Base-by-base conservation (phyloP, 1,140 invertebrate genomes). In the Cecropterus lyciades region DNA sequence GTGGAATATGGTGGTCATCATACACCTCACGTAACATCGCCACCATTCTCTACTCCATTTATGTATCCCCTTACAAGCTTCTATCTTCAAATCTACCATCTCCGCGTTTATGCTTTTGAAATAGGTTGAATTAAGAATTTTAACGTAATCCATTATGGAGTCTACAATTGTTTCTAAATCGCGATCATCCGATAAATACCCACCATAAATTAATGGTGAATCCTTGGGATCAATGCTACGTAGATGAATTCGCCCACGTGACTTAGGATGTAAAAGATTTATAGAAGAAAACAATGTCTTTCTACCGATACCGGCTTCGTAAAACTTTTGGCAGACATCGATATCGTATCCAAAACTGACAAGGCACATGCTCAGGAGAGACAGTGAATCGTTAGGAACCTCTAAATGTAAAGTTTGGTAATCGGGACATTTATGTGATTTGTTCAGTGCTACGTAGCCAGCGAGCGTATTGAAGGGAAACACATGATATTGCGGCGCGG, bases 381-480 rank as follows among this genome's bases (percentile, higher is more conserved):
- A 37, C 5, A 55, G n/a, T 4, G 27, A 49, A 0, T 59, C 52
- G 5, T 65, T 69, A n/a, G 53, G 59, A n/a, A 60, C 13, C 4
- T 45, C 13, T 14, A 65, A 62, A 24, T 43, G 63, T 7, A 72
- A 16, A 0, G 67, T 60, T 37, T 77, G 68, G 37, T 75, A 75
- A 14, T 77, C 74, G 16, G 70, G 70, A 17, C 69, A 56, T 6
- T 13, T n/a, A 51, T 73, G 43, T 11, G 65, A 66, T 59, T 72
- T 63, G 16, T 73, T 70, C 0, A 96, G 94, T 0, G 95, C 94
- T 77, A 97, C 95, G 16, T 97, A 80, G 0, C 96, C 96, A 1
- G 96, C 93, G 66, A 95, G 95, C 0, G 95, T 94, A 0, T 96
- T 96, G 8, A 96, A 75, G 0, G 96, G 96, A 0, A 96, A 96